A percentile compares a stretch with the other conserved stretches of the same genome.
These are phyloP conservation scores for Latrodectus geometricus DNA, from an alignment of 1,140 invertebrate species.

Conservation along the genomic window DNA sequence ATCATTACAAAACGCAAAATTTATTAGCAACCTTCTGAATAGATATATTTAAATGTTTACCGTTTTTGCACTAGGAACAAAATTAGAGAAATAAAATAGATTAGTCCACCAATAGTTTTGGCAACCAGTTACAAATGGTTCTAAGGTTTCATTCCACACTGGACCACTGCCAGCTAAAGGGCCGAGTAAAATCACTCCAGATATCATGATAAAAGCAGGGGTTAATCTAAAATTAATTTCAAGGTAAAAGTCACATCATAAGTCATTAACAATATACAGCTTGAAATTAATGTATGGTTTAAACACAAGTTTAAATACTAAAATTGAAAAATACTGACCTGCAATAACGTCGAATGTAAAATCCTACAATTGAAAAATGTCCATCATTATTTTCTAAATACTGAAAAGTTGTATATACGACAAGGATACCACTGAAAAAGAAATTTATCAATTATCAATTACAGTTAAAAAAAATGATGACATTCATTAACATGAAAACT, in stretches of 20 bases:
- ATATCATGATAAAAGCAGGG: slow-evolving; percentile 61
- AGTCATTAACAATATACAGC: background rate
- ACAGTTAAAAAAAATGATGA: background rate
- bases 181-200: slow-evolving; percentile 49
- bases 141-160: slow-evolving; percentile 62
- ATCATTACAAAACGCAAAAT: background rate
- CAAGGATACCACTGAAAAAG: slow-evolving; percentile 51
- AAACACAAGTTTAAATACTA: background rate
- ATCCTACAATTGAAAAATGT: slow-evolving; percentile 54
- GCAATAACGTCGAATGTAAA: slow-evolving; percentile 62
- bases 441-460: background rate
- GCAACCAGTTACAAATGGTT: slow-evolving; percentile 61
- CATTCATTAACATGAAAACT: background rate
- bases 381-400: slow-evolving; percentile 55
- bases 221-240: slow-evolving; percentile 43
- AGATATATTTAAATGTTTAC: slow-evolving; percentile 6
- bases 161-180: slow-evolving; percentile 62
- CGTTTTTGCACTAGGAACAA: slow-evolving; percentile 59
- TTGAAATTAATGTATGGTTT: background rate
- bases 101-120: slow-evolving; percentile 66
- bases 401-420: slow-evolving; percentile 57
- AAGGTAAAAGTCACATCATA: background rate
- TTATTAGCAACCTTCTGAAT: background rate
- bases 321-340: slow-evolving; percentile 33
- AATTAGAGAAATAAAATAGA: slow-evolving; percentile 64